Percentiles rank a stretch among this genome's conserved stretches.
Evolutionary conservation across 2,113 vertebrate genomes (phyloP).

Genomic region (Labeo rohita): DNA sequence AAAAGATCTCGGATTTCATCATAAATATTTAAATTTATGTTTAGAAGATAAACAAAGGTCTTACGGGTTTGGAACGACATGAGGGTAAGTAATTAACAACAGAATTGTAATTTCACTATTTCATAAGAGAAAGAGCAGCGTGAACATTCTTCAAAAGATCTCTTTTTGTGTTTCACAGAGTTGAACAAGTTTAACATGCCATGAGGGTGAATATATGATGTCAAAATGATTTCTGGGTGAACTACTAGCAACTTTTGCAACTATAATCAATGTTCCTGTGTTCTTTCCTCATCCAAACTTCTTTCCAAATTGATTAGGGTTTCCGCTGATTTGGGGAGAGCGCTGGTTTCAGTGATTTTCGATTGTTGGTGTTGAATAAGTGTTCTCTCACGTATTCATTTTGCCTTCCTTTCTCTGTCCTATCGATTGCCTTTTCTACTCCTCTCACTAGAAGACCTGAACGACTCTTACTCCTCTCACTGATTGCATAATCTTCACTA

Average conservation of each 20-base stretch:
- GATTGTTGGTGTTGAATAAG: conserved; percentile 61
- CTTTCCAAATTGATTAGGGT: not conserved
- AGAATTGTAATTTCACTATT: not conserved
- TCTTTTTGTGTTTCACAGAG: not conserved
- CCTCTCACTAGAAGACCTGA: conserved; percentile 19
- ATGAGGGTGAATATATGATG: not conserved
- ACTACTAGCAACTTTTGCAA: not conserved
- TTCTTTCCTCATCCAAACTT: not conserved
- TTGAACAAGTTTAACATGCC: not conserved
- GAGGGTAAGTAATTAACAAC: too few relatives aligned
- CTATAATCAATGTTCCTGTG: not conserved
- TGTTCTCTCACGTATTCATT: conserved; percentile 55
- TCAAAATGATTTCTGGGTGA: not conserved
- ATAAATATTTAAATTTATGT: too few relatives aligned
- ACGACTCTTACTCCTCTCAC: conserved; percentile 17
- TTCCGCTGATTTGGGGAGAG: conserved; percentile 13
- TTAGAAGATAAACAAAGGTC: too few relatives aligned
- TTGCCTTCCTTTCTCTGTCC: conserved; percentile 45
- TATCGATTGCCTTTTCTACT: conserved; percentile 53
- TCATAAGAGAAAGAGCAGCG: not conserved
- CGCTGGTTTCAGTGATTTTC: conserved; percentile 19
- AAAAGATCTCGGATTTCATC: too few relatives aligned
- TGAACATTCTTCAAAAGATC: not conserved
- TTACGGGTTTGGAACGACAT: too few relatives aligned
- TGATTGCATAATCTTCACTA: conserved; percentile 16